A percentile compares a stretch with the other conserved stretches of the same genome.
phyloP scores from a whole-genome alignment of 2,113 vertebrate genomes.

The cat (Felis catus) region F.catus_Fca126_mat1.0 CM031414.1:124224501-124225000 shows the following conservation, averaged over 20 bases:
- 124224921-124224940: background rate
- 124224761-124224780: background rate
- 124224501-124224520: background rate
- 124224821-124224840: background rate
- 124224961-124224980: background rate
- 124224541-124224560: background rate
- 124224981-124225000: background rate
- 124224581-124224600: background rate
- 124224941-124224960: background rate
- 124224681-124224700: background rate
- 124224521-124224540: background rate
- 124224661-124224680: background rate
- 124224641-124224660: background rate
- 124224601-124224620: background rate
- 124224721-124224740: background rate
- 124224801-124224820: background rate
- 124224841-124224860: background rate
- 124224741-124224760: background rate
- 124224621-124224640: background rate
- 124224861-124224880: background rate
- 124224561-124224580: background rate
- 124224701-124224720: background rate
- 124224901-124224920: background rate
- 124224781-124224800: background rate
- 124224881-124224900: background rate